Conservation (phyloP, 1,140 invertebrate genomes). For the Drosophila oshimai region DNA sequence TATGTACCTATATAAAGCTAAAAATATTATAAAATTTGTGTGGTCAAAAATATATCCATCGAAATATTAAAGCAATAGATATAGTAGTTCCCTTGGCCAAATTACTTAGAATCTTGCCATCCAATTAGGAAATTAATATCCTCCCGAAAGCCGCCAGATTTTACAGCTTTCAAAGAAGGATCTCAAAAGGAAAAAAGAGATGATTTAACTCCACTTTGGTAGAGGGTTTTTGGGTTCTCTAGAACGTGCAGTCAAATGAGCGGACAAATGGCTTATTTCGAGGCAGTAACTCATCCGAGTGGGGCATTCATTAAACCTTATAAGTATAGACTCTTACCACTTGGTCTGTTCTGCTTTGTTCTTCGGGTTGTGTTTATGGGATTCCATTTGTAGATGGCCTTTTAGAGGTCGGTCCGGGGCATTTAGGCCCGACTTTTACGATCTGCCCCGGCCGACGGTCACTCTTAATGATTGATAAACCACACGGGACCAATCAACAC, state of each 20-base stretch:
- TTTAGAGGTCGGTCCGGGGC: conserved; percentile 54
- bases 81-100: conserved; percentile 3
- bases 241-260: conserved; percentile 55
- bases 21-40: too few species aligned
- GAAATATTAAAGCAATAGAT: not conserved
- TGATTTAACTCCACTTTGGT: conserved; percentile 20
- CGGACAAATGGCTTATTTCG: conserved; percentile 43
- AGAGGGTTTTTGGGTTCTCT: not conserved
- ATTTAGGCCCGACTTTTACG: conserved; percentile 58
- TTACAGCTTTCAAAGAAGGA: not conserved
- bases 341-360: conserved; percentile 9
- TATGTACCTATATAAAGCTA: too few species aligned
- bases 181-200: not conserved
- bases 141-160: not conserved
- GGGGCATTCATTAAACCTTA: conserved; percentile 55
- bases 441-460: conserved; percentile 21
- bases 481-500: conserved; percentile 74
- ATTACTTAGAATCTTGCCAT: not conserved
- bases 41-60: too few species aligned
- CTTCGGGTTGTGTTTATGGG: conserved; percentile 38
- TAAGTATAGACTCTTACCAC: conserved; percentile 29
- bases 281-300: conserved; percentile 39
- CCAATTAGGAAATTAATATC: conserved; percentile 35
- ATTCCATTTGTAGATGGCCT: conserved; percentile 62
- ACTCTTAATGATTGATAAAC: conserved; percentile 77